Conservation (phyloP, 2,888 invertebrate genomes). For the Microctonus aethiopoides region DNA sequence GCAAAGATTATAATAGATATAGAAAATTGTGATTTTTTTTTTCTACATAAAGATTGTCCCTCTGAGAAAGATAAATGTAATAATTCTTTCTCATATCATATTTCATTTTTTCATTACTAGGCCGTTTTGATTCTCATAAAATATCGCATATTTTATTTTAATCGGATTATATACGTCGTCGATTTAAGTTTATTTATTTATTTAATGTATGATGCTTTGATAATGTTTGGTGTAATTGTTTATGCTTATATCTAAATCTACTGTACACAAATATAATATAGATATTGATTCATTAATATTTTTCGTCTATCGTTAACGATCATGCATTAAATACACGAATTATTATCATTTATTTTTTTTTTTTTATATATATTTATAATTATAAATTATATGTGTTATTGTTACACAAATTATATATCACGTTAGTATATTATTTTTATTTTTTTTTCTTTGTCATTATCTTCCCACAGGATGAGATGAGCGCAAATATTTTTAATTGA, state of each 20-base stretch:
- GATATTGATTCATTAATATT: slow-evolving; percentile 16
- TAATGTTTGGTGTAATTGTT: neutral
- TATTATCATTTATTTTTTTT: slow-evolving; percentile 34
- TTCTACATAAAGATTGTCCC: slow-evolving; percentile 24
- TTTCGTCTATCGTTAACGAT: slow-evolving; percentile 8
- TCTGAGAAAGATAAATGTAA: slow-evolving; percentile 27
- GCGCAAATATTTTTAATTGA: slow-evolving; percentile 41
- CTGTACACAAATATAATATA: slow-evolving; percentile 7
- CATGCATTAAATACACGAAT: slow-evolving; percentile 31
- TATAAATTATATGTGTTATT: slow-evolving; percentile 2
- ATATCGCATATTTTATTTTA: neutral
- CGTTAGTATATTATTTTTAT: slow-evolving; percentile 13
- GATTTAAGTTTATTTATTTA: no score
- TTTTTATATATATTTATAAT: slow-evolving; percentile 24
- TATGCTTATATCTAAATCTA: slow-evolving; percentile 6
- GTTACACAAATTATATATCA: slow-evolving; percentile 25
- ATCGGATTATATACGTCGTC: neutral
- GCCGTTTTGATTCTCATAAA: slow-evolving; percentile 39
- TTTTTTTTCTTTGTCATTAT: slow-evolving; percentile 13
- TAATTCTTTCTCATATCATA: slow-evolving; percentile 22
- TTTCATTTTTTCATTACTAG: slow-evolving; percentile 31
- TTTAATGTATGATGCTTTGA: neutral
- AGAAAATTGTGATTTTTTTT: slow-evolving; percentile 8
- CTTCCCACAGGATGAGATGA: slow-evolving; percentile 37
- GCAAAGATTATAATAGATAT: neutral